Evolutionary conservation across 2,113 vertebrate genomes (phyloP).

Genomic region (Chaenocephalus aceratus): DNA sequence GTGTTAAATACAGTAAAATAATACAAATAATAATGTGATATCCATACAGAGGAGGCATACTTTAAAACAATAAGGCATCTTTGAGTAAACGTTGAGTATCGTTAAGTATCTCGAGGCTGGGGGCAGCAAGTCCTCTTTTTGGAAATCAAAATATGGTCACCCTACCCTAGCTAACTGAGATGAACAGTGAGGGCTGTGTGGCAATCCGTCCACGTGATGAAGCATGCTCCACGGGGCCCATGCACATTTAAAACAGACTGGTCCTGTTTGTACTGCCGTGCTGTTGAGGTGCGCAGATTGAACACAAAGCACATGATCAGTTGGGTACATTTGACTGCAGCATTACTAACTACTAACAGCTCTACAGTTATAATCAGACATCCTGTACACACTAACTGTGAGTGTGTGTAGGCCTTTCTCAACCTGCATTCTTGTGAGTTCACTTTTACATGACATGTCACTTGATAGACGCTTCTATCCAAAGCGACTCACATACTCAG

Average conservation of each 20-base stretch:
- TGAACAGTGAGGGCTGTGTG: too few relatives aligned
- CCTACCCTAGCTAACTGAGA: too few relatives aligned
- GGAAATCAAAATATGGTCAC: too few relatives aligned
- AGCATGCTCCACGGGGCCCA: neutral
- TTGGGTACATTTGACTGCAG: neutral
- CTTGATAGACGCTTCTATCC: too few relatives aligned
- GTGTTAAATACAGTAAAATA: too few relatives aligned
- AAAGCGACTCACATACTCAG: too few relatives aligned
- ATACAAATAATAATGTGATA: too few relatives aligned
- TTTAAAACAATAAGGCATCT: too few relatives aligned
- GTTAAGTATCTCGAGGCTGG: too few relatives aligned
- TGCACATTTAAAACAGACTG: constrained; percentile 9
- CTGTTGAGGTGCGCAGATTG: neutral
- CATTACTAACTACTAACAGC: neutral
- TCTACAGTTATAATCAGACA: neutral
- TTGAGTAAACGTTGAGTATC: too few relatives aligned
- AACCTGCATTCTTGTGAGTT: neutral
- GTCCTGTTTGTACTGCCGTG: neutral
- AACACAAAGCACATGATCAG: neutral
- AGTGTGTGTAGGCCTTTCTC: neutral
- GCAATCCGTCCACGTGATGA: neutral
- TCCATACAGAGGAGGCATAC: too few relatives aligned
- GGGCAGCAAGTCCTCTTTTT: too few relatives aligned
- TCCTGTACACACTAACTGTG: neutral
- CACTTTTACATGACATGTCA: neutral